Base-by-base conservation (phyloP, 1,140 invertebrate genomes). In the Antheraea pernyi region DNA sequence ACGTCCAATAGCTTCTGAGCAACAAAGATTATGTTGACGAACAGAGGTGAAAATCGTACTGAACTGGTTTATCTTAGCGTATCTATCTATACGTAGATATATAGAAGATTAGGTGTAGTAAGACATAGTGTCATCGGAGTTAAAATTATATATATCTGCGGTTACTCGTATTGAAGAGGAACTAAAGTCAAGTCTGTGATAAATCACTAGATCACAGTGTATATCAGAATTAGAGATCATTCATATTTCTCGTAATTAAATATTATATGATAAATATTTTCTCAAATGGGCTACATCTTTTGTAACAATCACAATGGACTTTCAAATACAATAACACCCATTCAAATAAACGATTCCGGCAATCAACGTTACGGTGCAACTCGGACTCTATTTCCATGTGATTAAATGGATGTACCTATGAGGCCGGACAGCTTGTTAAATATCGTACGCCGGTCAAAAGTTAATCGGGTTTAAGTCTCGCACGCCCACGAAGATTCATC, bases 401-500 rank as follows among this genome's bases (percentile, higher is more conserved):
- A 88, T 89, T 91, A 88, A 68, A 67, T 36, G 22, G 53, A 36
- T 58, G 75, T 63, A 61, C 66, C 16, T 37, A 81, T 80, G 81
- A 84, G 82, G 9, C 46, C 83, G 79, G 81, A 86, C 83, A 81
- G 81, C 80, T 86, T 90, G 89, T 91, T 91, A 91, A 53, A 91
- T 90, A 89, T 84, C 78, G 77, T 81, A 68, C 72, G 68, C 70
- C 89, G 88, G 89, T 91, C 89, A 91, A 91, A 91, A 86, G 89
- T 90, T 91, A 91, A 91, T 88, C 89, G 89, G 82, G 85, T 89
- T 85, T 86, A 90, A 91, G 89, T 88, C 89, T 78, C 85, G 85
- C 81, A 89, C 89, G 88, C 89, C 89, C 89, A 91, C 87, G 87
- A 89, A 89, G 89, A 91, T 91, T 85, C 88, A 91, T 91, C 89